Evolutionary conservation across 2,113 vertebrate genomes (phyloP), one percentile per base, ranked within the genome.

Genomic region (Cebus imitator): DNA sequence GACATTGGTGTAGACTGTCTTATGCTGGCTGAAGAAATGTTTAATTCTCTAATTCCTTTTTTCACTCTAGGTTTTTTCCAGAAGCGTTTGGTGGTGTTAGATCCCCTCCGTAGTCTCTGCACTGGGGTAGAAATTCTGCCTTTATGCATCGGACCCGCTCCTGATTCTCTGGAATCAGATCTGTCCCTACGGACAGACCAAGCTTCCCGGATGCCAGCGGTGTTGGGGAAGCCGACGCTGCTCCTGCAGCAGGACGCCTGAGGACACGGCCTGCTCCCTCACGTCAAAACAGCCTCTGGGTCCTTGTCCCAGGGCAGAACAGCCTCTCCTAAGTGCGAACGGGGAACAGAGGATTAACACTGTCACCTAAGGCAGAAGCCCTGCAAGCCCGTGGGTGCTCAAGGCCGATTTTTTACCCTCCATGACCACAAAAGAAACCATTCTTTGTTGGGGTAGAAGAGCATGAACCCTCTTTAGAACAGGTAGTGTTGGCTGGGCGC

Each of bases 21-120:
- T 98, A 94, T 96, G 84, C 87, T 82, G 61, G 96, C 83, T 98
- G 97, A 95, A 97, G 97, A 95, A 94, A 96, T 87, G 12, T 40
- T 96, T 30, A 30, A 64, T 30, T 30, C 61, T 30, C 61, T 13
- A 64, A 96, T 91, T 97, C 91, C 73, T 98, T 98, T 96, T 97
- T 80, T 87, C 97, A 92, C 48, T 94, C 89, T 91, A 89, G 86
- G 91, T 73, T 96, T 81, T 79, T 94, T 50, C 95, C 27, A 14
- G 5, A 64, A 64, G 27, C 2, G 61, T 64, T 64, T 64, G 61
- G 27, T 13, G 25, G 58, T 1, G 5, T 91, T 96, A 94, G 58
- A 82, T 85, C 61, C 40, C 50, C 14, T 95, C 13, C 40, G 45
- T 57, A n/a, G 75, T 91, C 20, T 95, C 37, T 88, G 20, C 37